These are phyloP conservation scores for Clarias laeviceps DNA, from an alignment of 2,797 vertebrate species.

Conservation along the genomic window DNA sequence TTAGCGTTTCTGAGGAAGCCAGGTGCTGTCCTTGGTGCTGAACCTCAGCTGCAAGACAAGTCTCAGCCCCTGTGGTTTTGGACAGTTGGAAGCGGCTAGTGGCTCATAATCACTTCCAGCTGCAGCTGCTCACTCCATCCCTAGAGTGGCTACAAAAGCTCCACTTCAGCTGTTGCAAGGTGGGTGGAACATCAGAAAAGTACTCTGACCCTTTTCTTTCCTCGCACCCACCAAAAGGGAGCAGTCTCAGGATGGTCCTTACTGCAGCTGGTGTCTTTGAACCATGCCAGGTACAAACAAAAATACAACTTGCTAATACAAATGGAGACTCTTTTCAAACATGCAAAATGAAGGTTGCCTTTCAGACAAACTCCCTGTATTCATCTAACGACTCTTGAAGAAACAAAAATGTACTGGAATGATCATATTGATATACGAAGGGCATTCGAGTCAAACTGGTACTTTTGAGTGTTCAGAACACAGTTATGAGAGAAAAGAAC, in stretches of 20 bases:
- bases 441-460: no score
- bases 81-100: neutral
- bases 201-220: conserved; percentile 4
- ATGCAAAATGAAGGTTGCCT: neutral
- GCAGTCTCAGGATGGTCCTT: neutral
- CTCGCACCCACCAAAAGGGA: neutral
- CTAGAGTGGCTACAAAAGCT: conserved; percentile 16
- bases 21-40: conserved; percentile 28
- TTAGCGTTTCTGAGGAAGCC: neutral
- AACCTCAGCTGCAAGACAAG: neutral
- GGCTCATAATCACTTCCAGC: conserved; percentile 2
- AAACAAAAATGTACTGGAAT: neutral
- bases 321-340: neutral
- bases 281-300: neutral
- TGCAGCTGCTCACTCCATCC: conserved; percentile 21
- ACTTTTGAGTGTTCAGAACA: no score
- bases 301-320: neutral
- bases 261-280: neutral
- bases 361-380: neutral
- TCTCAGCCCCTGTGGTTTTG: neutral
- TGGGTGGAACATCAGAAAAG: conserved; percentile 16
- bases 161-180: neutral
- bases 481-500: no score
- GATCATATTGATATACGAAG: neutral
- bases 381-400: neutral